Conservation (phyloP, 2,113 vertebrate genomes). For the Thalassoma bifasciatum region DNA sequence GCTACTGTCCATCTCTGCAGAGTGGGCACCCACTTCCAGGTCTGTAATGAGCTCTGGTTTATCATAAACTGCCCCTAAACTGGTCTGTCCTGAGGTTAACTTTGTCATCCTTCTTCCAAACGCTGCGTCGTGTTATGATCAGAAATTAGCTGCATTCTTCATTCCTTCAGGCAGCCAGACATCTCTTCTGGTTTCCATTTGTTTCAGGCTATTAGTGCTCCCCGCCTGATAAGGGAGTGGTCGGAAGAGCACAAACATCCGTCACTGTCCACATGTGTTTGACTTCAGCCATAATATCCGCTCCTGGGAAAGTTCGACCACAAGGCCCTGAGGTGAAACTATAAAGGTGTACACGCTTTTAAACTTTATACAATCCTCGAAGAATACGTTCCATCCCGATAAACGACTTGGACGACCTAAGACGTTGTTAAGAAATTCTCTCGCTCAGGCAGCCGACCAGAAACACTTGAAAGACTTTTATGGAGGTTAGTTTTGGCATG, state of each 20-base stretch:
- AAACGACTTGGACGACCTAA: slow-evolving; percentile 51
- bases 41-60: not conserved
- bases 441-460: slow-evolving; percentile 54
- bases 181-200: slow-evolving; percentile 81
- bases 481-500: slow-evolving; percentile 41
- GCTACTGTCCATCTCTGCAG: slow-evolving; percentile 64
- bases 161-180: slow-evolving; percentile 56
- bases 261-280: slow-evolving; percentile 72
- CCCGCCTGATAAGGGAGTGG: slow-evolving; percentile 78
- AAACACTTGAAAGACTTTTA: slow-evolving; percentile 61
- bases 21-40: slow-evolving; percentile 22
- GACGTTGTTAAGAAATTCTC: slow-evolving; percentile 45
- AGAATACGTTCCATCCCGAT: slow-evolving; percentile 43
- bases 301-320: slow-evolving; percentile 56
- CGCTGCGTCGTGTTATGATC: slow-evolving; percentile 33
- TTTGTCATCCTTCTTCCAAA: slow-evolving; percentile 39
- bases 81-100: slow-evolving; percentile 42
- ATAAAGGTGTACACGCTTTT: slow-evolving; percentile 30
- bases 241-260: slow-evolving; percentile 73
- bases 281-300: slow-evolving; percentile 66
- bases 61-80: not conserved
- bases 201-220: slow-evolving; percentile 70
- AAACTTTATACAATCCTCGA: slow-evolving; percentile 49
- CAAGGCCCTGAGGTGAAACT: slow-evolving; percentile 44
- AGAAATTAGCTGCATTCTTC: slow-evolving; percentile 55